Evolutionary conservation across 2,113 vertebrate species (phyloP).

Genomic region (Cariama cristata): DNA sequence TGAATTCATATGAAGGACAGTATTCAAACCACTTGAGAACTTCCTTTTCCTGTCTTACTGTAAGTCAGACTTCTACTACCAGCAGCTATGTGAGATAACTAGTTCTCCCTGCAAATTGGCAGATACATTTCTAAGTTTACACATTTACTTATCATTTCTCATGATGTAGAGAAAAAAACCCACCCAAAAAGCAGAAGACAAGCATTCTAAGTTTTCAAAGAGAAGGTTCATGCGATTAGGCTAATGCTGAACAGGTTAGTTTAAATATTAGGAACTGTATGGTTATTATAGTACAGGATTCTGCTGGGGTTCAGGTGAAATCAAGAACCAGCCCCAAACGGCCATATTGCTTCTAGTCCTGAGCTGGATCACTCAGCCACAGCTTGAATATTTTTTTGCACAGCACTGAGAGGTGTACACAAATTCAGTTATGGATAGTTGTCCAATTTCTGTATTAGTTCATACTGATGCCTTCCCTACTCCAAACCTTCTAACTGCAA

Average conservation of each 20-base stretch:
- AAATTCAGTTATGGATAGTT: neutral
- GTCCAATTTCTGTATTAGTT: neutral
- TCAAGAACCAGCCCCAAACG: neutral
- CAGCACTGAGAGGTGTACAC: neutral
- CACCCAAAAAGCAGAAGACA: neutral
- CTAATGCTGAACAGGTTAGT: neutral
- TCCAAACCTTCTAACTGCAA: neutral
- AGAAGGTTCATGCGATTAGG: neutral
- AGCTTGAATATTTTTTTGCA: neutral
- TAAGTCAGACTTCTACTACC: neutral
- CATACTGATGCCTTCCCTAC: neutral
- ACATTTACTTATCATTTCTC: neutral
- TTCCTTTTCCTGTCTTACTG: neutral
- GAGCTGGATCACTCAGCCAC: neutral
- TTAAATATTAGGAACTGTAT: neutral
- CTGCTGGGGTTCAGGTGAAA: neutral
- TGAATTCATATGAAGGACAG: neutral
- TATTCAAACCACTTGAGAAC: neutral
- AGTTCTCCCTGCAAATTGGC: neutral
- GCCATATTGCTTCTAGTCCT: neutral
- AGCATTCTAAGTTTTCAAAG: neutral
- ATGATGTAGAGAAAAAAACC: accelerated
- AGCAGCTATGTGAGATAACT: neutral
- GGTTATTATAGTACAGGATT: neutral
- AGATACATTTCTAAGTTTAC: neutral